Evolutionary conservation across 1,140 invertebrate species (phyloP), one percentile per base, ranked within the genome.

Genomic region (Pararge aegeria): DNA sequence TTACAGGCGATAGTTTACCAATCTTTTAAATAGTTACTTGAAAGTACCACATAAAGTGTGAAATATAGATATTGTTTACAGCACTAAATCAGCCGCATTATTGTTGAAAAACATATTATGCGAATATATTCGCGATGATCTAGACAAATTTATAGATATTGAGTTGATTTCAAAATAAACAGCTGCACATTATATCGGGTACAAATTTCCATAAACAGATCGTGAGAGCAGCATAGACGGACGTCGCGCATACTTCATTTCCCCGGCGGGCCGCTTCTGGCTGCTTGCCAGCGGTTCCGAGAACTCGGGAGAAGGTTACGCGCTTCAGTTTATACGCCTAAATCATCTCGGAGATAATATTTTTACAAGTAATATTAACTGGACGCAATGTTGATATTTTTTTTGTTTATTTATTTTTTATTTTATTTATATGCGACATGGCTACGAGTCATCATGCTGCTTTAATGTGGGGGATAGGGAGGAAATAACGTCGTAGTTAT

Each of bases 241-340:
- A 64, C 81, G 78, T 78, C 77, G 73, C 78, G 73, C 70, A 80
- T 80, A 73, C 80, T 77, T 83, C 78, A 83, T 82, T 80, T 80
- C 74, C 62, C 75, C 67, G 75, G 75, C 73, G 71, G 74, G 75
- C 65, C 66, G 71, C 42, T 53, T 64, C 69, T 86, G 85, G 83
- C 76, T 16, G 27, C 51, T 37, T 50, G 82, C 85, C 85, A 87
- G 73, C 66, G 73, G 72, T 87, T 87, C 83, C 80, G 75, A 88
- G 85, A 85, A 86, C 73, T 57, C 68, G 68, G 65, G 68, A 80
- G 85, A 88, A 88, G 83, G 83, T 88, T 87, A 87, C 78, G 73
- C 80, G 83, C 75, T 74, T 78, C 75, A 62, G 70, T 86, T 81
- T 85, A 80, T 83, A 87, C 80, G 77, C 83, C 78, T 84, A 88